Evolutionary conservation across 1,140 invertebrate genomes (phyloP).

Genomic region (Hydropsyche tenuis): DNA sequence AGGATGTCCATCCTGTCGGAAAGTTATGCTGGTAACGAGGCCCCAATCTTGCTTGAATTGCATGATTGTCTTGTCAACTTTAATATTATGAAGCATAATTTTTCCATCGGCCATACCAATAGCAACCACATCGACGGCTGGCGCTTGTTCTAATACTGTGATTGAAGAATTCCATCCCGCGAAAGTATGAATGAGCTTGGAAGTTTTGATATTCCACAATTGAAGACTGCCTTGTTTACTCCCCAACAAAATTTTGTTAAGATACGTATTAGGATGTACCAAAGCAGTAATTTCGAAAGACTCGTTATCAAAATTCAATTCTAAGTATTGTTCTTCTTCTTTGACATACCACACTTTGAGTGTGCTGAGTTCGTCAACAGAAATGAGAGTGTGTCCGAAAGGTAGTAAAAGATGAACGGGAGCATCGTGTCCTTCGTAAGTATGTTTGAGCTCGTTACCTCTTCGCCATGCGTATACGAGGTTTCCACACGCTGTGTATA

Average conservation of each 20-base stretch:
- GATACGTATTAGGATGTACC: constrained; percentile 89
- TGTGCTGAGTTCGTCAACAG: constrained; percentile 79
- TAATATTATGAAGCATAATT: constrained; percentile 89
- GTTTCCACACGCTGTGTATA: constrained; percentile 84
- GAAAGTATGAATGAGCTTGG: constrained; percentile 82
- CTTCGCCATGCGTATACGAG: constrained; percentile 86
- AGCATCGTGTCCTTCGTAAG: constrained; percentile 77
- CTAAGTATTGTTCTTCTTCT: constrained; percentile 70
- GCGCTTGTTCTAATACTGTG: constrained; percentile 79
- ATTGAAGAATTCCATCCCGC: constrained; percentile 77
- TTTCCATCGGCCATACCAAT: constrained; percentile 83
- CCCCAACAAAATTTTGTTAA: constrained; percentile 94
- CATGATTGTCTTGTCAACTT: constrained; percentile 84
- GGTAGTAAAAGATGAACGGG: constrained; percentile 83
- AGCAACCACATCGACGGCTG: constrained; percentile 89
- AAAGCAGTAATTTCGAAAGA: constrained; percentile 80
- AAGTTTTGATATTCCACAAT: constrained; percentile 88
- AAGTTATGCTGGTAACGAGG: constrained; percentile 81
- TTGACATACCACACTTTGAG: constrained; percentile 89
- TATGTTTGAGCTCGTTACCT: constrained; percentile 85
- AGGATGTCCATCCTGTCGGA: constrained; percentile 85
- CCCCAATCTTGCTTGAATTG: constrained; percentile 93
- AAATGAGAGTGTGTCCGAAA: constrained; percentile 85
- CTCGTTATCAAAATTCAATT: constrained; percentile 74
- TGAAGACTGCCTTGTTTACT: constrained; percentile 88